Conservation (phyloP, 2,888 invertebrate species). For the Spisula solida region DNA sequence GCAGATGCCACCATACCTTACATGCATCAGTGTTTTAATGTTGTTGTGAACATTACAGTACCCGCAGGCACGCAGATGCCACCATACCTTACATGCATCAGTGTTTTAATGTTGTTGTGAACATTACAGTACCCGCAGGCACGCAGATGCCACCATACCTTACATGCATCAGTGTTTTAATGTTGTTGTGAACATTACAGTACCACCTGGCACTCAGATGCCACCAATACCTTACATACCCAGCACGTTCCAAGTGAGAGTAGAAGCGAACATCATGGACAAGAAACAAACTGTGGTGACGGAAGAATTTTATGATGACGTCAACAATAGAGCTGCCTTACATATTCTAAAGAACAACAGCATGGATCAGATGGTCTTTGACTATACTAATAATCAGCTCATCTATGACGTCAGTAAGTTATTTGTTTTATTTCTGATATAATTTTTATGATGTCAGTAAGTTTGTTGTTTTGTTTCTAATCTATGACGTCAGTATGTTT, state of each 20-base stretch:
- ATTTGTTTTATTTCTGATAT: background rate
- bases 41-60: conserved; percentile 11
- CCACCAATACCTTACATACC: conserved; percentile 74
- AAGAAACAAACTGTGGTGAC: conserved; percentile 61
- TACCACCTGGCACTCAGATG: background rate
- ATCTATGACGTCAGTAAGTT: conserved; percentile 69
- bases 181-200: background rate
- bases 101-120: too few relatives aligned
- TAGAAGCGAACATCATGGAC: conserved; percentile 75
- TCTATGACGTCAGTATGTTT: conserved; percentile 67
- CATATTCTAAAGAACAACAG: conserved; percentile 59
- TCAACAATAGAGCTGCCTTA: conserved; percentile 73
- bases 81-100: conserved; percentile 71
- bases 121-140: background rate
- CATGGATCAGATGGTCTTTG: conserved; percentile 65
- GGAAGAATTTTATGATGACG: conserved; percentile 73
- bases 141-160: conserved; percentile 65
- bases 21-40: too few relatives aligned
- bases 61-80: conserved; percentile 50
- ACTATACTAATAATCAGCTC: conserved; percentile 72
- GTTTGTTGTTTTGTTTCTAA: conserved; percentile 44
- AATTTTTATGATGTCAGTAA: conserved; percentile 61
- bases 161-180: too few relatives aligned
- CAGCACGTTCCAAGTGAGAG: conserved; percentile 68
- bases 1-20: conserved; percentile 72